These are phyloP conservation scores for Phoeniculus purpureus DNA, from an alignment of 2,797 vertebrate genomes.

Conservation along the genomic window DNA sequence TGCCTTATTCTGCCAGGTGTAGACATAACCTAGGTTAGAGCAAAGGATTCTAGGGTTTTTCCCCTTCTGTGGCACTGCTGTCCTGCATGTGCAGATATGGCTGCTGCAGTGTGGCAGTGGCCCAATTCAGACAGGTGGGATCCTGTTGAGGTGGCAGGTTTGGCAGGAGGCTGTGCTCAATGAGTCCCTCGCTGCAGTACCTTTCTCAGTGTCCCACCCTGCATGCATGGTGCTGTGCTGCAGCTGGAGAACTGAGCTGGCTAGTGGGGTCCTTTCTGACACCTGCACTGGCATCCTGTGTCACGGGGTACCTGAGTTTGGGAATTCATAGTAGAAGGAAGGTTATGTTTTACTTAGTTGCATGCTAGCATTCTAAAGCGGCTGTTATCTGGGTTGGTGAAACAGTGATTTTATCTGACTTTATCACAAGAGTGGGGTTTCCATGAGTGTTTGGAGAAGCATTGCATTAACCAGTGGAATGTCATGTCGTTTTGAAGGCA, in stretches of 20 bases:
- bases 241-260: too few relatives aligned
- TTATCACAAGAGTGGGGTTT: background rate
- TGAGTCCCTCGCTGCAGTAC: background rate
- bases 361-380: background rate
- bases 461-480: background rate
- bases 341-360: background rate
- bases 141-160: background rate
- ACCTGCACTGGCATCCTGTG: background rate
- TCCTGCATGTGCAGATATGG: background rate
- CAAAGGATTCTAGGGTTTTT: background rate
- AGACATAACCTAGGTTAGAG: background rate
- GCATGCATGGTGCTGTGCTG: background rate
- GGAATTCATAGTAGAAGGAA: background rate
- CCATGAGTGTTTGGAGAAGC: background rate
- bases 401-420: background rate
- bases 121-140: background rate
- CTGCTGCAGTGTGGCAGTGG: background rate
- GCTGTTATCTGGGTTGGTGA: background rate
- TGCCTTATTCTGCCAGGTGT: background rate
- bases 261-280: background rate
- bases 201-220: background rate
- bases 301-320: background rate
- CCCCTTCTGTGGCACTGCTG: background rate
- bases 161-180: background rate
- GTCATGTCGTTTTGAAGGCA: conserved; percentile 29